A percentile compares a stretch with the other conserved stretches of the same genome.
Conservation (phyloP, 1,140 invertebrate species). For the Eumaeus atala region DNA sequence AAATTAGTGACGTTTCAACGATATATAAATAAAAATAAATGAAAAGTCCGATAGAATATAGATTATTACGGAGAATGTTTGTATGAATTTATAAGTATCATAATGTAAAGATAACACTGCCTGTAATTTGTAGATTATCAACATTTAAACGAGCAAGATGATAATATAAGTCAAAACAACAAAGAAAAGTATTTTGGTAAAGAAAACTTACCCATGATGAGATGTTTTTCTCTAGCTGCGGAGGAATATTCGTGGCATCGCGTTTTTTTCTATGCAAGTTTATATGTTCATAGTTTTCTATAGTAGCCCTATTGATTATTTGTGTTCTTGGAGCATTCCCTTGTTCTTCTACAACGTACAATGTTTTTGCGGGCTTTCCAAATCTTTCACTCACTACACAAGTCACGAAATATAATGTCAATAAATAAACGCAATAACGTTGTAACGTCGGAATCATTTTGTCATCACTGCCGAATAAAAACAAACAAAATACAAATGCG, state of each 20-base stretch:
- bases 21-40: too few species aligned
- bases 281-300: slow-evolving; percentile 26
- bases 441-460: slow-evolving; percentile 59
- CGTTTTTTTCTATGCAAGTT: slow-evolving; percentile 46
- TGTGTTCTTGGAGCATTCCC: slow-evolving; percentile 33
- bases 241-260: slow-evolving; percentile 40
- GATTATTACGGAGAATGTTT: too few species aligned
- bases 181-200: slow-evolving; percentile 57
- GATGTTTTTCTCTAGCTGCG: slow-evolving; percentile 47
- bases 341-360: slow-evolving; percentile 52
- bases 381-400: slow-evolving; percentile 42
- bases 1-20: too few species aligned
- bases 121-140: slow-evolving; percentile 14
- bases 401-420: slow-evolving; percentile 43
- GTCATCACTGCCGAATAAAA: slow-evolving; percentile 50
- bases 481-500: too few species aligned
- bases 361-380: slow-evolving; percentile 38
- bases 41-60: too few species aligned
- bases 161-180: slow-evolving; percentile 31
- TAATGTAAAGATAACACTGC: too few species aligned
- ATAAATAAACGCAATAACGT: slow-evolving; percentile 43
- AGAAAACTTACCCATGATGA: slow-evolving; percentile 64
- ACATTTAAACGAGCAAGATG: slow-evolving; percentile 19
- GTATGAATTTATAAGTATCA: too few species aligned
- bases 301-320: slow-evolving; percentile 42